These are phyloP conservation scores for Tigriopus japonicus DNA, from an alignment of 1,140 invertebrate genomes.

Conservation along the genomic window DNA sequence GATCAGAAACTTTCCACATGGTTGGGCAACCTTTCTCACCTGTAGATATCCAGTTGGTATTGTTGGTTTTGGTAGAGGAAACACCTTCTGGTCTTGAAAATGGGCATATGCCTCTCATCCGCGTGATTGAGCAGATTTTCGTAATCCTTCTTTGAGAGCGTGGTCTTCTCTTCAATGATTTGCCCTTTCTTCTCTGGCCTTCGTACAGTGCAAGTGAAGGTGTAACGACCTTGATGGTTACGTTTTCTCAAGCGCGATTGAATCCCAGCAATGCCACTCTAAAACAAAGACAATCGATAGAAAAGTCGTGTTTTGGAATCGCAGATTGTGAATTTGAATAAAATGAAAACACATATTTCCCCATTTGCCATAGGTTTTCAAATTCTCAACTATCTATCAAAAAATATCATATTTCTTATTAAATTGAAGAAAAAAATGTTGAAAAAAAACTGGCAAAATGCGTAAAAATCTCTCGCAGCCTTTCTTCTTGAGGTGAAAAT, in stretches of 20 bases:
- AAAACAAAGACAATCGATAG: too few species aligned
- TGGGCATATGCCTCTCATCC: conserved; percentile 82
- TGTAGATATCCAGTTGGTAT: conserved; percentile 92
- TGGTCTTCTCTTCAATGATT: conserved; percentile 85
- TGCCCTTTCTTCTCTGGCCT: conserved; percentile 48
- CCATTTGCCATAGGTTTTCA: too few species aligned
- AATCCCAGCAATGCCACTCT: neutral
- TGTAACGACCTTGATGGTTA: conserved; percentile 81
- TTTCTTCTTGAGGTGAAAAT: too few species aligned
- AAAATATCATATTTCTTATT: too few species aligned
- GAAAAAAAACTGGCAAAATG: too few species aligned
- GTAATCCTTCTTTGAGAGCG: conserved; percentile 81
- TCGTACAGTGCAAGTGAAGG: conserved; percentile 84
- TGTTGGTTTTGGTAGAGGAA: conserved; percentile 97
- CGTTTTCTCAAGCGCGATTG: conserved; percentile 83
- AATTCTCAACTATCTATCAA: too few species aligned
- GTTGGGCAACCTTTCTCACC: conserved; percentile 21
- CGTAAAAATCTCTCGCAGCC: too few species aligned
- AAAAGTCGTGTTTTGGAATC: too few species aligned
- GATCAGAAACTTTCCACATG: neutral
- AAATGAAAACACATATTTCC: too few species aligned
- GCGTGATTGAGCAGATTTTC: conserved; percentile 73
- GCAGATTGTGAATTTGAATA: too few species aligned
- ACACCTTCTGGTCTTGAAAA: conserved; percentile 83
- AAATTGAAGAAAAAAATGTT: too few species aligned